Evolutionary conservation across 2,113 vertebrate species (phyloP).

Genomic region (Felis chaus): DNA sequence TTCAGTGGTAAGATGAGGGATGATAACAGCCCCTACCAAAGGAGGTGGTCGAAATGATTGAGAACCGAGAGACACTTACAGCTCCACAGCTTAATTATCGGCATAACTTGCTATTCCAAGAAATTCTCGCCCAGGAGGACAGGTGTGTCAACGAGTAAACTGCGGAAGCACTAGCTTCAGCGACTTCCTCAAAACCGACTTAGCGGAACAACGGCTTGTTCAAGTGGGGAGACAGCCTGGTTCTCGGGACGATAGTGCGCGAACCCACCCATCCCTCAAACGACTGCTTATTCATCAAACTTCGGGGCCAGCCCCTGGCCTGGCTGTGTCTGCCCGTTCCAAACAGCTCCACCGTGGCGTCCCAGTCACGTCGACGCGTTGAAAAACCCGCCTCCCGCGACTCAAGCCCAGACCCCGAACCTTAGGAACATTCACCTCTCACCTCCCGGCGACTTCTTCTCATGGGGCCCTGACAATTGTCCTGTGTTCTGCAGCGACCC

Average conservation of each 20-base stretch:
- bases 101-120: neutral
- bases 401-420: neutral
- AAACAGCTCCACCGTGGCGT: rapidly evolving
- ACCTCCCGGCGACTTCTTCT: rapidly evolving
- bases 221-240: neutral
- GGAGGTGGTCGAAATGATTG: neutral
- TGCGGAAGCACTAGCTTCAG: rapidly evolving
- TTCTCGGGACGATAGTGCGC: neutral
- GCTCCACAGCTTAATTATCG: rapidly evolving
- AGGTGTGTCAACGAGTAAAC: rapidly evolving
- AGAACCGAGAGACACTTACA: rapidly evolving
- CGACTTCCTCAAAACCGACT: neutral
- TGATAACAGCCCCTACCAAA: rapidly evolving
- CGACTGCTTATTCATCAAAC: rapidly evolving
- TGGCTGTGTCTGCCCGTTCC: rapidly evolving
- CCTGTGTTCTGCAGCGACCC: neutral
- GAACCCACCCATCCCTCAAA: neutral
- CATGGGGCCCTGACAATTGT: rapidly evolving
- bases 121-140: neutral
- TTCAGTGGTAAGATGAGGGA: neutral
- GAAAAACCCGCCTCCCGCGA: rapidly evolving
- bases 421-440: rapidly evolving
- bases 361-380: rapidly evolving
- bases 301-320: neutral
- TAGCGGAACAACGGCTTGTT: too few relatives aligned